Conservation (phyloP, 2,888 invertebrate species). For the Cepaea hortensis region DNA sequence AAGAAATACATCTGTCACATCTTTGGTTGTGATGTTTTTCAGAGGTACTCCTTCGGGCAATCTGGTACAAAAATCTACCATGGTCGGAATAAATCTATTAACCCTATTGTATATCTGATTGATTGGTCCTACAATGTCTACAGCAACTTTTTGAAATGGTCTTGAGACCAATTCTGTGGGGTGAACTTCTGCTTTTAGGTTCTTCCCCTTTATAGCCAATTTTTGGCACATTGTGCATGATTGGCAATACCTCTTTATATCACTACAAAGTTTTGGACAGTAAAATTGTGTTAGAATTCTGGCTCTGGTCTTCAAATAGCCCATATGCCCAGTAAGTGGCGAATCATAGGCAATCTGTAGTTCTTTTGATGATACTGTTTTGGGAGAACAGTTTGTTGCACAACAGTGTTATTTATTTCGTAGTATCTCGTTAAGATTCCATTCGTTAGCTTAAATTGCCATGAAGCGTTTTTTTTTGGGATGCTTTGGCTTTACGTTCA, state of each 20-base stretch:
- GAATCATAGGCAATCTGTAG: no score
- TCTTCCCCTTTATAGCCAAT: constrained; percentile 38
- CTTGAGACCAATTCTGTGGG: constrained; percentile 47
- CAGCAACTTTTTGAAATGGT: constrained; percentile 51
- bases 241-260: constrained; percentile 41
- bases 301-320: no score
- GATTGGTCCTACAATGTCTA: constrained; percentile 56
- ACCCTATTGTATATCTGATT: constrained; percentile 49
- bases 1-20: constrained; percentile 56
- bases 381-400: no score
- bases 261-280: not conserved
- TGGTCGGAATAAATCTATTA: constrained; percentile 54
- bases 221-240: constrained; percentile 50
- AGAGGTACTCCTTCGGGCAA: constrained; percentile 57
- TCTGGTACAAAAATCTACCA: constrained; percentile 56
- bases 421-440: no score
- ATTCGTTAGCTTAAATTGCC: no score
- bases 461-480: no score
- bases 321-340: no score
- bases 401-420: no score
- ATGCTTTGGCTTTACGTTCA: no score
- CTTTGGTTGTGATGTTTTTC: constrained; percentile 52
- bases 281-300: no score
- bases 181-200: constrained; percentile 36
- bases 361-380: no score